A percentile compares a stretch with the other conserved stretches of the same genome.
These are phyloP conservation scores for Coenobita brevimanus DNA, from an alignment of 1,140 invertebrate genomes.

Conservation along the genomic window DNA sequence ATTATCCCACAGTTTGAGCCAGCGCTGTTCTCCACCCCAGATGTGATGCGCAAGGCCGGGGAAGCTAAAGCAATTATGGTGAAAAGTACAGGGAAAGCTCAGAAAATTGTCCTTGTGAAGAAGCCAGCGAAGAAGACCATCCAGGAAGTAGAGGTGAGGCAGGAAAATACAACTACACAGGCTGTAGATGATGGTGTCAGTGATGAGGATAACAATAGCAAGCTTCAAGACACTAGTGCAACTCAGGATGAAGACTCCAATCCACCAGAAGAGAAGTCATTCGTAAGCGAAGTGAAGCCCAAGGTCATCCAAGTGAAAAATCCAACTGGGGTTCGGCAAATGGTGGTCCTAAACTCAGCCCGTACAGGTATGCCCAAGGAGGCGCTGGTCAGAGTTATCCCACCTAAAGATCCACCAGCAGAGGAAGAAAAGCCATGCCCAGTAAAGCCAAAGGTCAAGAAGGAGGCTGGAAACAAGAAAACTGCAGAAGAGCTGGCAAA, in stretches of 20 bases:
- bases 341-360: constrained; percentile 50
- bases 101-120: constrained; percentile 34
- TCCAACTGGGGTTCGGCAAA: constrained; percentile 33
- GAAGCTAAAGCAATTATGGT: constrained; percentile 34
- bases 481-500: neutral
- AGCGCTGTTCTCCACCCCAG: constrained; percentile 37
- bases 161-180: too few species aligned
- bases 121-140: constrained; percentile 5
- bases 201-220: neutral
- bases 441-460: neutral
- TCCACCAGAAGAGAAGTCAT: neutral
- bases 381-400: constrained; percentile 44
- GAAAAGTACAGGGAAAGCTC: constrained; percentile 28
- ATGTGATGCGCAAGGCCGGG: constrained; percentile 42
- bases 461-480: neutral
- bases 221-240: neutral
- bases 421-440: constrained; percentile 42
- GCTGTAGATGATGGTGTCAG: neutral
- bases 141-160: neutral
- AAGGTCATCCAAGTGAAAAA: constrained; percentile 45
- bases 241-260: neutral
- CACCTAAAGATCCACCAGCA: constrained; percentile 34
- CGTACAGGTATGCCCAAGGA: constrained; percentile 30
- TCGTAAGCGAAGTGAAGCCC: neutral
- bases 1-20: constrained; percentile 34